Conservation (phyloP, 2,113 vertebrate species). For the Actenoides hombroni region DNA sequence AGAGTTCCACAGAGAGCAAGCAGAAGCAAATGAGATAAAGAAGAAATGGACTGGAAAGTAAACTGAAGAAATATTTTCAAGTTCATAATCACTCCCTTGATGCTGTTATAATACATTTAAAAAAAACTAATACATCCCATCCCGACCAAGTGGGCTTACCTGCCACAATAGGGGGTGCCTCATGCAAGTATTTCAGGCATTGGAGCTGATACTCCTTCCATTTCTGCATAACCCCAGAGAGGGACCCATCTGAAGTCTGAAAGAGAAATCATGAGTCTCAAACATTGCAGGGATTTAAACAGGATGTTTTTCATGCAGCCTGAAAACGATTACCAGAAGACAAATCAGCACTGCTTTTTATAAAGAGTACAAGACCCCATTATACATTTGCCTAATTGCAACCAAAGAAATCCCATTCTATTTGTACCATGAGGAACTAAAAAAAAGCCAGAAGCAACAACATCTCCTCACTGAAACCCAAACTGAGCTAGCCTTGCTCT, state of each 20-base stretch:
- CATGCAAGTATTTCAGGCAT: constrained; percentile 73
- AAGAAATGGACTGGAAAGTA: background rate
- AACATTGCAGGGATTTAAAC: background rate
- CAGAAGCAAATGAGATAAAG: background rate
- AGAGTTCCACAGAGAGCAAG: background rate
- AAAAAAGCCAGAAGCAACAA: background rate
- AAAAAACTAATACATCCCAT: background rate
- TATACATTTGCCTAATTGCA: background rate
- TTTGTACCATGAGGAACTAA: background rate
- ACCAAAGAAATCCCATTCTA: background rate
- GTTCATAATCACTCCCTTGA: background rate
- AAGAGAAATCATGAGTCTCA: background rate
- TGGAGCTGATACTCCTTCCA: constrained; percentile 80
- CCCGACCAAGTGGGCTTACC: constrained; percentile 54
- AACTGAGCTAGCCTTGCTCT: background rate
- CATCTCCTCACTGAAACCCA: background rate
- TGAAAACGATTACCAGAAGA: background rate
- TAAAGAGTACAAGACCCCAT: background rate
- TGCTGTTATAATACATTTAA: background rate
- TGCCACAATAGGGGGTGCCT: constrained; percentile 61
- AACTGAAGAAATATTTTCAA: background rate
- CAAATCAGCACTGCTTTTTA: background rate
- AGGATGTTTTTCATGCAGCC: background rate
- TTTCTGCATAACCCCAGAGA: constrained; percentile 76
- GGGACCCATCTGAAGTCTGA: constrained; percentile 74